These are phyloP conservation scores for Micromesistius poutassou DNA, from an alignment of 2,797 vertebrate genomes.

Conservation along the genomic window DNA sequence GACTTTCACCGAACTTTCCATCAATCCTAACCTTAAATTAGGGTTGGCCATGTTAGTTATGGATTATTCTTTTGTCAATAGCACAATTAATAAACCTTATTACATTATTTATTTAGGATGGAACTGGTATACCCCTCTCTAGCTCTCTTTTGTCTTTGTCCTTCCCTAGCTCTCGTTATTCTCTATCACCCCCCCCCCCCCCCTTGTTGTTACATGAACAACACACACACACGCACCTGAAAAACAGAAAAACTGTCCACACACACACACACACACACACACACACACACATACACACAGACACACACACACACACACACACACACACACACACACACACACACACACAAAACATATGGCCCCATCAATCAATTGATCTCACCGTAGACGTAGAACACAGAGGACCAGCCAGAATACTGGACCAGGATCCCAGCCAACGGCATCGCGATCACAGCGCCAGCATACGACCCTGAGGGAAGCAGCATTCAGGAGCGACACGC, in stretches of 20 bases:
- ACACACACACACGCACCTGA: not conserved
- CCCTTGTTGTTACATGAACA: not conserved
- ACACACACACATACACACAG: too few relatives aligned
- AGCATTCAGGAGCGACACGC: constrained; percentile 2
- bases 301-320: constrained; percentile 2
- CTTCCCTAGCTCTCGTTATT: not conserved
- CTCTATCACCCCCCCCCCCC: too few relatives aligned
- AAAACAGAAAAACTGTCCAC: too few relatives aligned
- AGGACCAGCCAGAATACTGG: constrained; percentile 94
- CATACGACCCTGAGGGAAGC: constrained; percentile 85
- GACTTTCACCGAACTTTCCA: constrained; percentile 55
- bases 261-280: too few relatives aligned
- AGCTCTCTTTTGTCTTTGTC: not conserved
- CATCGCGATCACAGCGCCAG: constrained; percentile 94
- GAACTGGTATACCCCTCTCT: not conserved
- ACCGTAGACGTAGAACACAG: constrained; percentile 96
- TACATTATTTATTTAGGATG: not conserved
- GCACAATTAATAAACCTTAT: not conserved
- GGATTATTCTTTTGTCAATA: not conserved
- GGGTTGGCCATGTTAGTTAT: not conserved
- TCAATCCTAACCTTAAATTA: constrained; percentile 26
- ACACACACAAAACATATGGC: not conserved
- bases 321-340: not conserved
- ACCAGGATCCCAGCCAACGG: constrained; percentile 91
- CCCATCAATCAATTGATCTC: constrained; percentile 50